Conservation (phyloP, 2,113 vertebrate genomes). For the Ptychochromis oligacanthus region DNA sequence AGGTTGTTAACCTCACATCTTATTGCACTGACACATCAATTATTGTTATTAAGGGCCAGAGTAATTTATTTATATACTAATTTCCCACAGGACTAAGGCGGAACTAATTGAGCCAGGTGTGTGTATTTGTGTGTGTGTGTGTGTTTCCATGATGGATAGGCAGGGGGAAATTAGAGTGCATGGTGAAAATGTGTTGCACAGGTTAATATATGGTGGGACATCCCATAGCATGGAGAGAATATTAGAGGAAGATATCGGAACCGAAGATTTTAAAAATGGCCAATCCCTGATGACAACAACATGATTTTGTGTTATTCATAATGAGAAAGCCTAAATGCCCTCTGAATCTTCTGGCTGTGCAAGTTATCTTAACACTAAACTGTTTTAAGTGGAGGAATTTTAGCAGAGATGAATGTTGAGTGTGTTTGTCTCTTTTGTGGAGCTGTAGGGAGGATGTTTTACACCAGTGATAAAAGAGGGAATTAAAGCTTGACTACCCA, state of each 20-base stretch:
- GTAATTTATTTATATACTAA: constrained; percentile 77
- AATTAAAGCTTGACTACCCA: constrained; percentile 13
- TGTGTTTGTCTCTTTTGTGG: background rate
- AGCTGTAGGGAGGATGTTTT: constrained; percentile 14
- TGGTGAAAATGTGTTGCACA: constrained; percentile 15
- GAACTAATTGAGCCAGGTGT: constrained; percentile 73
- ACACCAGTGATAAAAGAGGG: constrained; percentile 3
- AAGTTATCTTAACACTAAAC: background rate
- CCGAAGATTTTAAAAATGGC: background rate
- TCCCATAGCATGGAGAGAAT: constrained; percentile 33
- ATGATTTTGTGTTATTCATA: constrained; percentile 2
- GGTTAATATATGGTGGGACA: constrained; percentile 47
- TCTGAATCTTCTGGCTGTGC: background rate
- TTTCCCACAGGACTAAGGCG: constrained; percentile 67
- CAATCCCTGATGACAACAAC: constrained; percentile 11
- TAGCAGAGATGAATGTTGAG: background rate
- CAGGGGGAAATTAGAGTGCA: constrained; percentile 28
- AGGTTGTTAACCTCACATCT: constrained; percentile 75
- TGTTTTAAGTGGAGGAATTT: background rate
- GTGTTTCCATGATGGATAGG: constrained; percentile 21
- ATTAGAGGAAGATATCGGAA: constrained; percentile 8
- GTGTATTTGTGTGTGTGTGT: constrained; percentile 24
- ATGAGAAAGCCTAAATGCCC: constrained; percentile 8
- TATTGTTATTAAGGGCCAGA: constrained; percentile 76
- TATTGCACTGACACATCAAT: constrained; percentile 79